phyloP scores from a whole-genome alignment of 64 coral and sea anemone species.

The Exaiptasia diaphana region DNA sequence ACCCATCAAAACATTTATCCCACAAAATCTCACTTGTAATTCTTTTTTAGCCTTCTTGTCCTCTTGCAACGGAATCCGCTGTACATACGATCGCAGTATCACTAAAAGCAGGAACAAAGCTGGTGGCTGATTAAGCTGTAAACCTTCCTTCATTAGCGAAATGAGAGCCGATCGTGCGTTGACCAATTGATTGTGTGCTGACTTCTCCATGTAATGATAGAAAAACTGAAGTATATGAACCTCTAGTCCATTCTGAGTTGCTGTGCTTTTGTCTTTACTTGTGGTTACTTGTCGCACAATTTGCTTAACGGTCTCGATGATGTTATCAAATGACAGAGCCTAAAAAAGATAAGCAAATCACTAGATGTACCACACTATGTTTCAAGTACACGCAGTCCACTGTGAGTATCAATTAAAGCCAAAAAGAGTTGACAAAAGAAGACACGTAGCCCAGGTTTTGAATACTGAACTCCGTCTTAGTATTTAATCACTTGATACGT shows the following conservation, averaged over 20 bases:
- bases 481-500: too few relatives aligned
- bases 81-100: conserved; percentile 84
- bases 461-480: too few relatives aligned
- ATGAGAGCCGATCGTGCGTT: conserved; percentile 60
- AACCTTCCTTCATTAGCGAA: conserved; percentile 83
- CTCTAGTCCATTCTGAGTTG: conserved; percentile 71
- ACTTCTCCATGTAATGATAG: conserved; percentile 69
- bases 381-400: neutral
- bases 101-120: conserved; percentile 87
- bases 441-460: neutral
- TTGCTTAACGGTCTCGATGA: conserved; percentile 80
- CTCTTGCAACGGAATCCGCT: conserved; percentile 75
- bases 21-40: conserved; percentile 84
- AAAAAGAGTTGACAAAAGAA: neutral
- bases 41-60: conserved; percentile 93
- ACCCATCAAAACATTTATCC: too few relatives aligned
- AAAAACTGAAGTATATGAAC: conserved; percentile 89
- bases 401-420: neutral
- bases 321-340: conserved; percentile 86
- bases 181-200: conserved; percentile 67
- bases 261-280: conserved; percentile 76
- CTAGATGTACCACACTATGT: neutral
- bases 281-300: conserved; percentile 79
- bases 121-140: conserved; percentile 85
- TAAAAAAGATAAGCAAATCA: neutral